Base-by-base conservation (phyloP, 2,888 invertebrate species). In the Cantharis rustica region DNA sequence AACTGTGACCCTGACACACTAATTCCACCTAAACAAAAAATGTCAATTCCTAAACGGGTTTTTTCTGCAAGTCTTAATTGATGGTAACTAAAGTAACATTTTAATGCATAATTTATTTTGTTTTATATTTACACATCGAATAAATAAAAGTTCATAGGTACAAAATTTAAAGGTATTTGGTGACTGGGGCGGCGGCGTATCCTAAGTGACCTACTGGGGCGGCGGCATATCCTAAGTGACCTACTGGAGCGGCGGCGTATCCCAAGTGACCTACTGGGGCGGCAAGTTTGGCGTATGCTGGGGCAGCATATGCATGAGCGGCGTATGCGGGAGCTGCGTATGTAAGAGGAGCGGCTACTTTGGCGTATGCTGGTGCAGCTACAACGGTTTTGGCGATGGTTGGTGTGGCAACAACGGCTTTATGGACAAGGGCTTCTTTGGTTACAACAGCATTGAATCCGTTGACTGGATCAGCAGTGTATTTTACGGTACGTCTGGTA, bases 371-470 rank as follows among this genome's bases (percentile, higher is more conserved):
- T 27, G 26, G 26, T 10, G 26, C 26, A 27, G 26, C 26, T 27
- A 27, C 26, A 27, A 27, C 26, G 26, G 26, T 27, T 27, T 27
- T 27, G 26, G 26, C 26, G 26, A 27, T 27, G 10, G 26, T 3
- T 27, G 26, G 26, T 27, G 68, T 10, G 79, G 86, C 86, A 31
- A 87, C 87, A 61, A 88, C 84, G 11, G 87, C 88, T 84, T 89
- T 88, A 2, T 86, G 86, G 2, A 85, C 88, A 9, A 89, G 83
- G n/a, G 90, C 89, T 82, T 90, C 89, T 71, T 89, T 89, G 81
- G 88, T 89, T 16, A 91, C 91, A 64, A 91, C 89, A 75, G 91
- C 91, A 83, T 91, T 91, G 89, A 91, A 91, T 71, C 91, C 91
- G 82, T 91, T 89, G 75, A 90, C 87, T 68, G 91, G 90, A 86